These are phyloP conservation scores for Globodera ellingtonae DNA, from an alignment of 1,140 invertebrate genomes.

Conservation along the genomic window DNA sequence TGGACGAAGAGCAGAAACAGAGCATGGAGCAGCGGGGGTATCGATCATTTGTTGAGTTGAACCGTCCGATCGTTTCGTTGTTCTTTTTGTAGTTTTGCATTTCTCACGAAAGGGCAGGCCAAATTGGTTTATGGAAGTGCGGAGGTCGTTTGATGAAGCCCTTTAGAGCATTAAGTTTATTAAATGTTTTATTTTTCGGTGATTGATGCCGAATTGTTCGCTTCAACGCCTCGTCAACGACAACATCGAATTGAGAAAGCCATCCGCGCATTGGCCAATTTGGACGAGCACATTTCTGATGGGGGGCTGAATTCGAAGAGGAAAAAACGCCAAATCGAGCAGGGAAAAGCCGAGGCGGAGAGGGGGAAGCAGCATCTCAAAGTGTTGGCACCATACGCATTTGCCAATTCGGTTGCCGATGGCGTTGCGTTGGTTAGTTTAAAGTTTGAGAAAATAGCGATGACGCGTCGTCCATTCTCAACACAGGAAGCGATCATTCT, in stretches of 20 bases:
- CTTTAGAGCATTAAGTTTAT: not conserved
- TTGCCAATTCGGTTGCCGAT: conserved; percentile 25
- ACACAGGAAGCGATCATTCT: conserved; percentile 5
- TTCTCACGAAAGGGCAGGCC: not conserved
- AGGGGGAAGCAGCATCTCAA: conserved; percentile 5
- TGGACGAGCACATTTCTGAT: conserved; percentile 7
- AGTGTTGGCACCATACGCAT: conserved; percentile 21
- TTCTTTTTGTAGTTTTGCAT: not conserved
- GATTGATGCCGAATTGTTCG: not conserved
- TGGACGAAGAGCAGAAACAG: conserved; percentile 14
- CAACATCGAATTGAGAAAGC: conserved; percentile 23
- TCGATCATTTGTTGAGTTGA: not conserved
- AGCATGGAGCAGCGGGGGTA: conserved; percentile 3
- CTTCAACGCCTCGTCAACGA: conserved; percentile 5
- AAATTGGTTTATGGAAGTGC: conserved; percentile 7
- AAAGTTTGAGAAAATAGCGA: not conserved
- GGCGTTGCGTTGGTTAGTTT: conserved; percentile 26
- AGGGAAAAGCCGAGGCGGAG: not conserved
- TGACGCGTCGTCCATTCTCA: not conserved
- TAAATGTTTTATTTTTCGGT: not conserved
- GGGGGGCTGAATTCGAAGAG: not conserved
- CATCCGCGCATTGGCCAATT: conserved; percentile 21
- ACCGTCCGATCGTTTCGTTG: not conserved
- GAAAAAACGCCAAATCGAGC: not conserved
- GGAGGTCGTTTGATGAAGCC: not conserved